Evolutionary conservation across 2,888 invertebrate species (phyloP).

Genomic region (Perithous albicinctus): DNA sequence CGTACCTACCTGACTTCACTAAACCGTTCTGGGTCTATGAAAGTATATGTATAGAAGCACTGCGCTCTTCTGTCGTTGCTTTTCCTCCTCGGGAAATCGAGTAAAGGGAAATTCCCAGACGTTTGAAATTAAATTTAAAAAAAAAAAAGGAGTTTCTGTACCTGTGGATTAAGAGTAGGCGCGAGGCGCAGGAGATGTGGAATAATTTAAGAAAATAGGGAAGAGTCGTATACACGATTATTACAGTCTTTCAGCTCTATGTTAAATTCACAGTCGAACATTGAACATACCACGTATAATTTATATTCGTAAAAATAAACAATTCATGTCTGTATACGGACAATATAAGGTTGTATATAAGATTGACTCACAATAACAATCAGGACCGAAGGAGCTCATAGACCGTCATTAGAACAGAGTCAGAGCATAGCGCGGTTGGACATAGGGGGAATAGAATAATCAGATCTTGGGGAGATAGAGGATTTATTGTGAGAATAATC

Average conservation of each 20-base stretch:
- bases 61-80: not conserved
- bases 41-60: slow-evolving; percentile 3
- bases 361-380: no score
- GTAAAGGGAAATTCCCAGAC: slow-evolving; percentile 20
- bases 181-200: not conserved
- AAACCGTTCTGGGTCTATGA: slow-evolving; percentile 12
- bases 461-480: no score
- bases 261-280: not conserved
- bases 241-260: not conserved
- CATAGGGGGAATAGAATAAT: no score
- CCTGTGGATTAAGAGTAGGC: not conserved
- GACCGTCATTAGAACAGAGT: no score
- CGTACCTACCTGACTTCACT: not conserved
- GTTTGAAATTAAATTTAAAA: slow-evolving; percentile 31
- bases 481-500: no score
- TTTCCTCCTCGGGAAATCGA: slow-evolving; percentile 72
- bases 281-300: not conserved
- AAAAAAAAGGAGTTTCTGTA: slow-evolving; percentile 21
- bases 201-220: slow-evolving; percentile 15
- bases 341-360: no score
- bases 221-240: not conserved
- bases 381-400: no score
- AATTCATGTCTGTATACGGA: no score
- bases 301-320: not conserved
- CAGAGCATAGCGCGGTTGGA: no score